Evolutionary conservation across 2,797 vertebrate genomes (phyloP), one percentile per base, ranked within the genome.

Genomic region (Eremophila alpestris): DNA sequence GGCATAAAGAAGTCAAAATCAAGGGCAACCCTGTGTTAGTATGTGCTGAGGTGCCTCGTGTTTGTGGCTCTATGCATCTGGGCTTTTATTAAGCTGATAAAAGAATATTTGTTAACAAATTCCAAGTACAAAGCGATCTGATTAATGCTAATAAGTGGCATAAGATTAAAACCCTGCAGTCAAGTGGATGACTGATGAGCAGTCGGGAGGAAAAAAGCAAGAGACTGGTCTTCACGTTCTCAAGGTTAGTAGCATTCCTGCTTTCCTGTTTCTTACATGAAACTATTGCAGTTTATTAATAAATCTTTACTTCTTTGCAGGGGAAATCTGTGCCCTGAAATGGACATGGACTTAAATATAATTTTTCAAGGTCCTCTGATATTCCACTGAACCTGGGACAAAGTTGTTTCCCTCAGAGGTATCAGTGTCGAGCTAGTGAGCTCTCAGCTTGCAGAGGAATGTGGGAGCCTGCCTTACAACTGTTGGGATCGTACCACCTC

Each of bases 221-320:
- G 94, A 91, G 52, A n/a, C 89, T 73, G 70, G 12, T 78, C 87
- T 89, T 87, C n/a, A 5, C 23, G 26, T 65, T 96, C 68, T 86
- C 76, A 75, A 93, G 92, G 94, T 93, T 95, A 96, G 95, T 96
- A 93, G 55, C 24, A 38, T 93, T 77, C 49, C 71, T 96, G 76
- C 83, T 69, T 94, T 88, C 41, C 45, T 76, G 5, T 96, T 92
- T 87, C 76, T 83, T 86, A 54, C 14, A 18, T 95, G 58, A 71
- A 77, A 58, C 26, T 91, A 40, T 84, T 83, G 49, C 69, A 43
- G 62, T 48, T 96, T 94, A 97, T 97, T 98, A 98, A 98, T 95
- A 43, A 45, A 36, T 91, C 87, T 97, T 84, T 96, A 91, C 93
- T 97, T 97, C 96, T 98, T 97, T 97, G 96, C 97, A 98, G 97